Base-by-base conservation (phyloP, 2,797 vertebrate genomes). In the Poecile montanus region DNA sequence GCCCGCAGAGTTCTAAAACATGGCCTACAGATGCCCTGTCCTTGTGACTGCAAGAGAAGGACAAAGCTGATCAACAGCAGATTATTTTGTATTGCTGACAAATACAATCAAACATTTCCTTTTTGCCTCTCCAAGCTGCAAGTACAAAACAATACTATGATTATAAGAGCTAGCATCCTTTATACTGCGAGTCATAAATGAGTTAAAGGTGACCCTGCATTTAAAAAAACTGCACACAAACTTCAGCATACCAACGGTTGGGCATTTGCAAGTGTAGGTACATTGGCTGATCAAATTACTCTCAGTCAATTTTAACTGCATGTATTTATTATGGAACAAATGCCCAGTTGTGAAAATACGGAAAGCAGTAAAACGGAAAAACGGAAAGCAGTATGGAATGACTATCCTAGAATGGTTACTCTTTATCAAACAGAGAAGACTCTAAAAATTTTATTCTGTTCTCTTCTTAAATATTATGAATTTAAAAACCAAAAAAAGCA, bases 1-100 rank as follows among this genome's bases (percentile, higher is more conserved):
- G 93, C 97, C 97, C 4, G 96, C 96, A 86, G 97, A 97, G 97
- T 66, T 95, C 96, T 96, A 96, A 97, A 97, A 96, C 2, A 1
- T 83, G 96, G 94, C 91, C 96, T 89, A 97, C 92, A 76, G 94
- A 91, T 96, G 92, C 85, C 89, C 92, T 78, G 96, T 90, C 97
- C 97, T 97, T 97, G 96, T 78, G 89, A 94, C 88, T 93, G 91
- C 61, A 57, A 85, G 71, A 89, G 89, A 97, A 97, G 96, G 96
- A 94, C 96, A 97, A 97, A 93, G 65, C 91, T 86, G 88, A 95
- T 97, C 88, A 92, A 84, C 72, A 68, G 74, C 85, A 95, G 75
- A 92, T 88, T 95, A 51, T 91, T 76, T 77, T 62, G 42, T 75
- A 78, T n/a, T 76, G 85, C 94, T 96, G 83, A 78, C 83, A 93